Evolutionary conservation across 2,113 vertebrate species (phyloP), one percentile per base, ranked within the genome.

Genomic region (Caranx melampygus): DNA sequence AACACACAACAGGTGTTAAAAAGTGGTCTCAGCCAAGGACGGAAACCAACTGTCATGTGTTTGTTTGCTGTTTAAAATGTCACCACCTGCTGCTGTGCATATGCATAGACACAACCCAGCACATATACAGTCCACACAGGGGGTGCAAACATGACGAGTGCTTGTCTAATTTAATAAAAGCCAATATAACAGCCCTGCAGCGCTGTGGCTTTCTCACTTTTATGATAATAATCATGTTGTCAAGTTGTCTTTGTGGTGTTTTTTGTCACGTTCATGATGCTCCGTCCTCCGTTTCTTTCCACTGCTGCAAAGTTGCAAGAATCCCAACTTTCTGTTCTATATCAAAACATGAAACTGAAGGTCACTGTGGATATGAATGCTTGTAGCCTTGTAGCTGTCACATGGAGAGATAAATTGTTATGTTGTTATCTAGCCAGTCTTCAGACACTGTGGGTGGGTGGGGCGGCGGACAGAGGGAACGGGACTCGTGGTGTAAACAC

Each of bases 61-160:
- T 75, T 78, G 66, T 85, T 72, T 83, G 66, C 20, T 12, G 2
- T 73, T 85, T 35, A 20, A 86, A 90, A 90, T 87, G 73, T 85
- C 89, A 90, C 79, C 59, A 78, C 73, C 70, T 88, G 82, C 61
- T 72, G 71, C 75, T 34, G 1, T 34, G 35, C 2, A 5, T 34
- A 40, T 45, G 57, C 4, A 12, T 10, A 11, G 40, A 72, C 40
- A 78, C 8, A 73, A 40, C 34, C 31, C 45, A 40, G 16, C 40
- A 58, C 44, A 13, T 12, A 47, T 11, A 57, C 40, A 70, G 51
- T 44, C 12, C 47, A 15, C 49, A 35, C 0, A 4, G 59, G 11
- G 49, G 40, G 58, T 2, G n/a, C 21, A n/a, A 40, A 35, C 18
- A 21, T 72, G 15, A 75, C 67, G 16, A 58, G 67, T 35, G 55